phyloP scores from a whole-genome alignment of 2,888 invertebrate genomes.

The Phlogophora meticulosa region DNA sequence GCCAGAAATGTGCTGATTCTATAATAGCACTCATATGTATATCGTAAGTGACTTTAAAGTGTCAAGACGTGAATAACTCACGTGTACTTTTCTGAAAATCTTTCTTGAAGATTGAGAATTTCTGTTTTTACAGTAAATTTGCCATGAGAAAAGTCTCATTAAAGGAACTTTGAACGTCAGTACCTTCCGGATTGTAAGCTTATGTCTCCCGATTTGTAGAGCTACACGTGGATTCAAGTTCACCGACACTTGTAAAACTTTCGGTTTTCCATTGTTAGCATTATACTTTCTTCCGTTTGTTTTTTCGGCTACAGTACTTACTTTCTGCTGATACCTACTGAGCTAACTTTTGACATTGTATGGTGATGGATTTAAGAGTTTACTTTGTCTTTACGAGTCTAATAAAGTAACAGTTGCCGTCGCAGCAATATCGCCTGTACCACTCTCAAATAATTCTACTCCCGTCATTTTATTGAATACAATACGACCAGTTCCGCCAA shows the following conservation, averaged over 20 bases:
- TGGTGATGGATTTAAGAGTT: background rate
- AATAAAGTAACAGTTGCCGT: slow-evolving; percentile 20
- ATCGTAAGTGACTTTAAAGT: slow-evolving; percentile 78
- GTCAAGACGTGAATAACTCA: slow-evolving; percentile 78
- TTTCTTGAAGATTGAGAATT: slow-evolving; percentile 58
- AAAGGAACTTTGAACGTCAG: slow-evolving; percentile 64
- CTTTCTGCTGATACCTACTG: background rate
- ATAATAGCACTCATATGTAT: slow-evolving; percentile 80
- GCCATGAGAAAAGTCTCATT: slow-evolving; percentile 60
- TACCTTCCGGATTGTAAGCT: slow-evolving; percentile 62
- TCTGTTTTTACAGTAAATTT: slow-evolving; percentile 68
- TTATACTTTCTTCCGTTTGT: slow-evolving; percentile 37
- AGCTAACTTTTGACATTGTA: slow-evolving; percentile 20
- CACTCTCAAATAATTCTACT: slow-evolving; percentile 32
- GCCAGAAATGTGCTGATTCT: slow-evolving; percentile 80
- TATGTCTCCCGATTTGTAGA: slow-evolving; percentile 61
- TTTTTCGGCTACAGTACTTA: slow-evolving; percentile 7
- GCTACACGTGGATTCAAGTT: slow-evolving; percentile 54
- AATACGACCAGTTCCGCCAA: slow-evolving; percentile 19
- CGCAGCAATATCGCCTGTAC: slow-evolving; percentile 20
- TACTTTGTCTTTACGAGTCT: slow-evolving; percentile 11
- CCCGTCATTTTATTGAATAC: slow-evolving; percentile 26
- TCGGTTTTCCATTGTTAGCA: slow-evolving; percentile 47
- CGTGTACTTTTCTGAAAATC: slow-evolving; percentile 61
- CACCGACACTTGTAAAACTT: slow-evolving; percentile 47